Evolutionary conservation across 2,888 invertebrate species (phyloP).

Genomic region (Meganola albula): DNA sequence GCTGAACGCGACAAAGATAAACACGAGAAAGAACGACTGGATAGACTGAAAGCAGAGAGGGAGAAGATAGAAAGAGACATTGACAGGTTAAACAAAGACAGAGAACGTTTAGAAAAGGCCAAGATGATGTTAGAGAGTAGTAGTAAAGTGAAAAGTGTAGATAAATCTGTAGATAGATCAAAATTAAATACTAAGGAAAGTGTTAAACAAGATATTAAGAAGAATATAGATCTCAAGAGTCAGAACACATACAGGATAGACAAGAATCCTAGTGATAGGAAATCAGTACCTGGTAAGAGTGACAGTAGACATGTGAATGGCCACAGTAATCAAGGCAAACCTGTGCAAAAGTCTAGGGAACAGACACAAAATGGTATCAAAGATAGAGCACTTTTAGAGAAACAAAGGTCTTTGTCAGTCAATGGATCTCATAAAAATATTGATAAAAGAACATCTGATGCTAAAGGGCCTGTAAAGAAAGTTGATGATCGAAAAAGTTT

Average conservation of each 20-base stretch:
- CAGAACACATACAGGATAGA: slow-evolving; percentile 74
- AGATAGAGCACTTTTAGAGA: slow-evolving; percentile 38
- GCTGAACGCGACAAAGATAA: slow-evolving; percentile 47
- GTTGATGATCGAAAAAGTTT: slow-evolving; percentile 43
- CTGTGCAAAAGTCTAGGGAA: slow-evolving; percentile 50
- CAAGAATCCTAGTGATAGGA: slow-evolving; percentile 59
- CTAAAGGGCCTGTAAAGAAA: slow-evolving; percentile 33
- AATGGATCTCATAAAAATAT: slow-evolving; percentile 35
- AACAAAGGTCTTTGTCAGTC: slow-evolving; percentile 32
- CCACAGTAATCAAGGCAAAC: slow-evolving; percentile 47
- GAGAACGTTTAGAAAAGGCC: slow-evolving; percentile 59
- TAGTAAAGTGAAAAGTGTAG: slow-evolving; percentile 31
- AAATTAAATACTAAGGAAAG: slow-evolving; percentile 46
- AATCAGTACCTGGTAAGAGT: slow-evolving; percentile 37
- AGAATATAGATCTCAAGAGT: slow-evolving; percentile 65
- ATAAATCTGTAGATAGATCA: slow-evolving; percentile 44
- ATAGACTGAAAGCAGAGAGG: slow-evolving; percentile 60
- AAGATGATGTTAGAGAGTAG: slow-evolving; percentile 54
- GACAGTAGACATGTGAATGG: slow-evolving; percentile 49
- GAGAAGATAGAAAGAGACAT: slow-evolving; percentile 66
- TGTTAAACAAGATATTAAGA: slow-evolving; percentile 38
- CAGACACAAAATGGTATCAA: slow-evolving; percentile 37
- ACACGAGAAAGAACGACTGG: slow-evolving; percentile 54
- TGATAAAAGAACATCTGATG: slow-evolving; percentile 38
- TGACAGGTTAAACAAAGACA: slow-evolving; percentile 55